phyloP scores from a whole-genome alignment of 37 sponge, comb jelly and placozoan species.

The Beroe forskalii region DNA sequence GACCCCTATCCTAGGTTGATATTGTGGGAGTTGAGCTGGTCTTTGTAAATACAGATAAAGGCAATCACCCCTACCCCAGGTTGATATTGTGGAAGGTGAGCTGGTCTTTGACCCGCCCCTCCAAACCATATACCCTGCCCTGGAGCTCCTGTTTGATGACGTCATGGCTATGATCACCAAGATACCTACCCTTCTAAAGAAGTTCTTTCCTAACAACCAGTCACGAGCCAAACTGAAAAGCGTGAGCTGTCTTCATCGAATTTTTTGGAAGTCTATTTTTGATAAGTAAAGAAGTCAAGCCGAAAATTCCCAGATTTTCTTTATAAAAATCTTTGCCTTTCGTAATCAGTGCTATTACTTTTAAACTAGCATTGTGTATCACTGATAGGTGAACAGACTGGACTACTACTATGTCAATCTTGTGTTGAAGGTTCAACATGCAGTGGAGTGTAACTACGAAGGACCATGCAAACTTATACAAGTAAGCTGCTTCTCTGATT shows the following conservation, averaged over 20 bases:
- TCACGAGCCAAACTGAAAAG: slow-evolving; percentile 25
- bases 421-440: neutral
- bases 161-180: slow-evolving; percentile 11
- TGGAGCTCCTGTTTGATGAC: neutral
- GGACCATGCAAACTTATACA: slow-evolving; percentile 35
- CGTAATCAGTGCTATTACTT: too few relatives aligned
- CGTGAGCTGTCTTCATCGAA: too few relatives aligned
- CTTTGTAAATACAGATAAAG: too few relatives aligned
- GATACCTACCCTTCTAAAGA: slow-evolving; percentile 34
- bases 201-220: neutral
- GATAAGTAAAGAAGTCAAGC: too few relatives aligned
- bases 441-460: neutral
- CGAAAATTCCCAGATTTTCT: too few relatives aligned
- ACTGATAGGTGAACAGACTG: slow-evolving; percentile 39
- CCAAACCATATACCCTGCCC: neutral
- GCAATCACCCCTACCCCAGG: too few relatives aligned
- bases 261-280: too few relatives aligned
- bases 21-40: too few relatives aligned
- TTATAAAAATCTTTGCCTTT: too few relatives aligned
- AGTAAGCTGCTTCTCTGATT: too few relatives aligned
- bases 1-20: too few relatives aligned
- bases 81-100: slow-evolving; percentile 13
- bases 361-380: too few relatives aligned
- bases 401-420: slow-evolving; percentile 34
- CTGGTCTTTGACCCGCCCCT: slow-evolving; percentile 25